These are phyloP conservation scores for Saguinus midas DNA, from an alignment of 2,113 vertebrate genomes.

Conservation along the genomic window DNA sequence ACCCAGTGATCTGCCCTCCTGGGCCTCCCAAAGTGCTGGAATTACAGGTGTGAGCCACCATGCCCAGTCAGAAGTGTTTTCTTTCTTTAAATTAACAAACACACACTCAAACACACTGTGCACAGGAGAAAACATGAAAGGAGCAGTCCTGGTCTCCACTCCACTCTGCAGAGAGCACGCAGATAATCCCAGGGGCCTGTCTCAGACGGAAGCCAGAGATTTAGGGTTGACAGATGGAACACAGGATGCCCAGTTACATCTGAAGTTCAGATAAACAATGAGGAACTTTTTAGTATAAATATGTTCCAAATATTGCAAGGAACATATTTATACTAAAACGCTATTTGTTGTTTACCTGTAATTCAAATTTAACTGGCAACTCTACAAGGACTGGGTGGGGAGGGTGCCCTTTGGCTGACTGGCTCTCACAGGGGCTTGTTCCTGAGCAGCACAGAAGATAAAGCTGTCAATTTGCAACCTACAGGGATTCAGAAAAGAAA, in stretches of 20 bases:
- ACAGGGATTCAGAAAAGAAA: not conserved
- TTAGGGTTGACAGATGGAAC: too few species aligned
- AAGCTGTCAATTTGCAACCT: rapidly evolving
- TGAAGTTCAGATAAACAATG: not conserved
- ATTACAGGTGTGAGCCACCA: too few species aligned
- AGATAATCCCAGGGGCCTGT: not conserved
- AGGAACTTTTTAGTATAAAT: not conserved
- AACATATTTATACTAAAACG: not conserved
- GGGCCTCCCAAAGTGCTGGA: too few species aligned
- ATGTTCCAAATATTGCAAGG: not conserved
- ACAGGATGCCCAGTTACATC: not conserved
- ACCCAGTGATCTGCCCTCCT: too few species aligned
- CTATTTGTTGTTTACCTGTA: not conserved
- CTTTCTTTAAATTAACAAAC: not conserved
- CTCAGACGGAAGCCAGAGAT: not conserved
- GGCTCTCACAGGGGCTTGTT: not conserved
- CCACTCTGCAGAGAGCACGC: not conserved
- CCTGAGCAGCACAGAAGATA: not conserved
- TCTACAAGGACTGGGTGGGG: not conserved
- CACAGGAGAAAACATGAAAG: rapidly evolving
- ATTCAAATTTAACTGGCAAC: not conserved
- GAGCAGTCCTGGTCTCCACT: not conserved
- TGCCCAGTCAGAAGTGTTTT: not conserved
- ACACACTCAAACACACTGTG: not conserved
- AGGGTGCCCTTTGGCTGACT: too few species aligned